Evolutionary conservation across 2,888 invertebrate genomes (phyloP), one percentile per base, ranked within the genome.

Genomic region (Resseliella maxima): DNA sequence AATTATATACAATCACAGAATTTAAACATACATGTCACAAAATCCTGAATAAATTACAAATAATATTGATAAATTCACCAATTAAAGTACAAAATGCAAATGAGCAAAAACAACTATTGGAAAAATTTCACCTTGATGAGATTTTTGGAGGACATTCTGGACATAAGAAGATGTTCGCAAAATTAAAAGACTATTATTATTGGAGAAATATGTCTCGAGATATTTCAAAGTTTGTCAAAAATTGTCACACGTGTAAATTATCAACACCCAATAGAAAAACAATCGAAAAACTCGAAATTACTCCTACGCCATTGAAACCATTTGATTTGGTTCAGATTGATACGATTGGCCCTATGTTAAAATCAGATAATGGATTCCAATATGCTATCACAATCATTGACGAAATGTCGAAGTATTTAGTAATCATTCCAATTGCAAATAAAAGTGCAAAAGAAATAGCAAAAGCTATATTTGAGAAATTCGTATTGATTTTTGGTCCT

Each of bases 371-470:
- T 6, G 72, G 72, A 31, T 24, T 24, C 31, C 12, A 27, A 27
- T 72, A 72, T 72, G 72, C 72, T 6, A 24, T 72, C 5, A 72
- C 72, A 15, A 12, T 72, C 6, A 72, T 72, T 31, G 18, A 15
- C 31, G 72, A 72, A 18, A 24, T 72, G 5, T 27, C 72, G 31
- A 72, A 72, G 27, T 72, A 31, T 5, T 27, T 72, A 3, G 27
- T 85, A 50, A 50, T 46, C 1, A 45, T 54, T 15, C 85, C 87
- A 31, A 87, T 87, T 45, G 86, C 86, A 46, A 87, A 87, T 85
- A 88, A 87, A 86, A 87, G 87, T 85, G 88, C 87, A 27, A 64
- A 81, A 27, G 86, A 87, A 1, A 86, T 88, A 21, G 88, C 87
- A 24, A 86, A 86, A 87, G 87, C 87, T 21, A 87, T 87, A 54